phyloP scores from a whole-genome alignment of 2,113 vertebrate species.

The Cyanoramphus novaezelandiae region DNA sequence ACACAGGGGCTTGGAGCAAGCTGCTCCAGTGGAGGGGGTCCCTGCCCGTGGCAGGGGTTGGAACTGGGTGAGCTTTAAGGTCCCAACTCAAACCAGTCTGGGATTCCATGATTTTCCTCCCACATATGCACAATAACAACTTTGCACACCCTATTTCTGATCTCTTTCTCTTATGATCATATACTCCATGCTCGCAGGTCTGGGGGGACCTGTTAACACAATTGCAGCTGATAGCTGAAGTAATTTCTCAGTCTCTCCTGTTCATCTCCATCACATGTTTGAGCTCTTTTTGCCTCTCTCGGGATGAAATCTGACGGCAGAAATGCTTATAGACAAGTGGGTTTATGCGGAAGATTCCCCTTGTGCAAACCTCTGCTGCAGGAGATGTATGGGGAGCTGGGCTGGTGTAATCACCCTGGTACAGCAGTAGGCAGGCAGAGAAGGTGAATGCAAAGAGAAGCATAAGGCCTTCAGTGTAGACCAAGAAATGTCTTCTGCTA shows the following conservation, averaged over 20 bases:
- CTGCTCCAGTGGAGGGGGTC: neutral
- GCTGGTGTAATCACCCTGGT: neutral
- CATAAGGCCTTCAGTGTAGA: neutral
- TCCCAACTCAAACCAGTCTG: neutral
- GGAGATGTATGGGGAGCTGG: fast-evolving
- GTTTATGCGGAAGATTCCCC: neutral
- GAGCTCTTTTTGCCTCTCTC: neutral
- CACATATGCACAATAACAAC: neutral
- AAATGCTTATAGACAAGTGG: fast-evolving
- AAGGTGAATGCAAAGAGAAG: neutral
- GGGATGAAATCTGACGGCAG: neutral
- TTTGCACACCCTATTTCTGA: neutral
- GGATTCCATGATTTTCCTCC: neutral
- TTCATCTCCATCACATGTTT: neutral
- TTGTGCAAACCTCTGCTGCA: neutral
- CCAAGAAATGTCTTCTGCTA: neutral
- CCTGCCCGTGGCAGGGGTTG: neutral
- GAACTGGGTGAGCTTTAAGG: neutral
- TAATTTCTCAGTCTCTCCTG: neutral
- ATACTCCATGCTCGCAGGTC: neutral
- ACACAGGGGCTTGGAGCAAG: no score
- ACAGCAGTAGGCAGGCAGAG: neutral
- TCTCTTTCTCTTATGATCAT: neutral
- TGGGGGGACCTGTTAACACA: neutral
- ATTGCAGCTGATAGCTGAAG: neutral